Evolutionary conservation across 2,113 vertebrate genomes (phyloP).

Genomic region (Haplochromis burtoni): DNA sequence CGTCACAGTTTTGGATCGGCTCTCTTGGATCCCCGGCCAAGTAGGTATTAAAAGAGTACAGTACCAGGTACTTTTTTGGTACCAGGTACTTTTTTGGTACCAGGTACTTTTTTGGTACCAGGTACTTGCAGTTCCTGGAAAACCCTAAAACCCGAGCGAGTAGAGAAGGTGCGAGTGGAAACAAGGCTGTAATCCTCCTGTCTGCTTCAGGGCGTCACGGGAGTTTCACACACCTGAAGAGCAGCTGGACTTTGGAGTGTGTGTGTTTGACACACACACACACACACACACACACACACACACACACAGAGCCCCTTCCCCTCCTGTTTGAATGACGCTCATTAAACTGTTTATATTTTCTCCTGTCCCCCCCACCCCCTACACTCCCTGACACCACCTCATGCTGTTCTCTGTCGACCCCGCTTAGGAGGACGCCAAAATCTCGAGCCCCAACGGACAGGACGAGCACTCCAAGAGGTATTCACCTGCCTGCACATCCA

Average conservation of each 20-base stretch:
- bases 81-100: neutral
- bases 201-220: constrained; percentile 98
- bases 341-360: constrained; percentile 72
- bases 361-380: constrained; percentile 80
- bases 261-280: constrained; percentile 59
- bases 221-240: constrained; percentile 86
- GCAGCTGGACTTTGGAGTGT: constrained; percentile 76
- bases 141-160: neutral
- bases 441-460: constrained; percentile 85
- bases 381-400: constrained; percentile 83
- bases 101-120: neutral
- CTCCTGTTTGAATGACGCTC: constrained; percentile 71
- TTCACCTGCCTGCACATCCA: neutral
- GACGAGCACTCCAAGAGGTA: constrained; percentile 94
- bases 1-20: neutral
- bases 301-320: constrained; percentile 48
- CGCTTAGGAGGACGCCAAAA: constrained; percentile 96
- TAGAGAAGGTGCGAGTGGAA: neutral
- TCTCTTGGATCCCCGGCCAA: neutral
- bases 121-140: neutral
- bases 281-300: constrained; percentile 65
- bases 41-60: neutral
- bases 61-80: neutral
- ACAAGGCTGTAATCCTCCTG: constrained; percentile 79
- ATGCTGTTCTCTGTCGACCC: constrained; percentile 97